Conservation (phyloP, 1,140 invertebrate species). For the Drosophila ficusphila region DNA sequence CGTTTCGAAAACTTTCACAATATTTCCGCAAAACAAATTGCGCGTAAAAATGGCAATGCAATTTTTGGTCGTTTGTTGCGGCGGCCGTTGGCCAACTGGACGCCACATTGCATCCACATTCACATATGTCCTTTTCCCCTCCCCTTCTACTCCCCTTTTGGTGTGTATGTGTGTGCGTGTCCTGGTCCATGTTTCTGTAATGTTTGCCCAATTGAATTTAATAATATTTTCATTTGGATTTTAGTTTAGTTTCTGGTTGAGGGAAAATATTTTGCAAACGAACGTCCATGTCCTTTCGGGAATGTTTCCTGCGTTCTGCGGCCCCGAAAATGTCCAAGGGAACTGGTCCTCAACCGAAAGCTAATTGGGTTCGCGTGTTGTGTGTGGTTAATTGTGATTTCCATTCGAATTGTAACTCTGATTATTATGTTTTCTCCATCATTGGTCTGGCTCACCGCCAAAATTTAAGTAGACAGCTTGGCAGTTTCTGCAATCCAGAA, state of each 20-base stretch:
- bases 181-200: slow-evolving; percentile 68
- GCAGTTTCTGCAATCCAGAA: not conserved
- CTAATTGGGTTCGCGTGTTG: slow-evolving; percentile 58
- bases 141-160: not conserved
- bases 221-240: slow-evolving; percentile 83
- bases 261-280: slow-evolving; percentile 53
- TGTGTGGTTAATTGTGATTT: slow-evolving; percentile 61
- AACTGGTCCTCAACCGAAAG: slow-evolving; percentile 31
- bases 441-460: slow-evolving; percentile 9
- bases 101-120: slow-evolving; percentile 77
- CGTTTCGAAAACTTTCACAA: slow-evolving; percentile 72
- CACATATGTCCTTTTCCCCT: slow-evolving; percentile 54
- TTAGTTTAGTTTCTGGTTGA: slow-evolving; percentile 74
- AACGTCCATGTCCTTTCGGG: slow-evolving; percentile 48
- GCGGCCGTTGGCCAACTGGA: slow-evolving; percentile 78
- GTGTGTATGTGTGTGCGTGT: slow-evolving; percentile 16
- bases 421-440: slow-evolving; percentile 49
- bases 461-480: not conserved
- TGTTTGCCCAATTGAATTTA: slow-evolving; percentile 82
- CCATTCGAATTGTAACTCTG: slow-evolving; percentile 12
- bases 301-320: slow-evolving; percentile 73
- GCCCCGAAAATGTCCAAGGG: slow-evolving; percentile 50
- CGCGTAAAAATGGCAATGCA: slow-evolving; percentile 82
- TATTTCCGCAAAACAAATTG: slow-evolving; percentile 82
- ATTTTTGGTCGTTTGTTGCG: slow-evolving; percentile 81